Percentiles rank a stretch among this genome's conserved stretches.
phyloP scores from a whole-genome alignment of 2,888 invertebrate species.

The Drosophila atripex region DNA sequence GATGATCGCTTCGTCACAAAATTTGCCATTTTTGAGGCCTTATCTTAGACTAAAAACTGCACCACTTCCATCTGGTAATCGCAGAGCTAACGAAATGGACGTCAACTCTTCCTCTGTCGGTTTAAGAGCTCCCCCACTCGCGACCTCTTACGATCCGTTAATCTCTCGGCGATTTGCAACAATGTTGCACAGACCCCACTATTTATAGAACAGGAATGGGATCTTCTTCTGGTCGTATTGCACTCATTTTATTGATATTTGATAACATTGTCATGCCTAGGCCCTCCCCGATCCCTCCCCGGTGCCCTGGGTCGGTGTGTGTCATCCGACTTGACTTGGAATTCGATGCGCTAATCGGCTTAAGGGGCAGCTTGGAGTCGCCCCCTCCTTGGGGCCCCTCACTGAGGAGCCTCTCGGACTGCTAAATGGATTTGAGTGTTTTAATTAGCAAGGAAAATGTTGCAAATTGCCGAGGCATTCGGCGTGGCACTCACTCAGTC shows the following conservation, averaged over 20 bases:
- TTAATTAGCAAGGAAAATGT: conserved; percentile 75
- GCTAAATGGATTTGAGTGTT: conserved; percentile 73
- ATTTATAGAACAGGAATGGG: conserved; percentile 48
- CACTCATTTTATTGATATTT: conserved; percentile 68
- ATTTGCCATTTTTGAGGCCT: neutral
- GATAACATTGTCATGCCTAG: conserved; percentile 69
- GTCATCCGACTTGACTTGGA: conserved; percentile 39
- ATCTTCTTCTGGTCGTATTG: conserved; percentile 23
- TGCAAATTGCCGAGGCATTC: conserved; percentile 48
- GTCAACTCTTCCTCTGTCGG: neutral
- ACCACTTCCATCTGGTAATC: conserved; percentile 2
- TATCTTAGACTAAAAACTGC: neutral
- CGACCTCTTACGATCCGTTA: conserved; percentile 47
- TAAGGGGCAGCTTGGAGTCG: conserved; percentile 47
- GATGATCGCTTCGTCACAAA: neutral
- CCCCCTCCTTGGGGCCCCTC: neutral
- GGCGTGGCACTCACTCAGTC: conserved; percentile 15
- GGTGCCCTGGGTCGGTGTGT: neutral
- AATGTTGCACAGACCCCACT: conserved; percentile 54
- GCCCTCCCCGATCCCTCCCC: neutral
- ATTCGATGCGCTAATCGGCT: conserved; percentile 67
- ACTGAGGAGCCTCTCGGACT: conserved; percentile 9
- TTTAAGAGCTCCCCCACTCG: conserved; percentile 3
- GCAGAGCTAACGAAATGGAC: conserved; percentile 1
- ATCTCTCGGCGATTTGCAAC: conserved; percentile 67